phyloP scores from a whole-genome alignment of 2,113 vertebrate genomes.

The Nothobranchius furzeri region DNA sequence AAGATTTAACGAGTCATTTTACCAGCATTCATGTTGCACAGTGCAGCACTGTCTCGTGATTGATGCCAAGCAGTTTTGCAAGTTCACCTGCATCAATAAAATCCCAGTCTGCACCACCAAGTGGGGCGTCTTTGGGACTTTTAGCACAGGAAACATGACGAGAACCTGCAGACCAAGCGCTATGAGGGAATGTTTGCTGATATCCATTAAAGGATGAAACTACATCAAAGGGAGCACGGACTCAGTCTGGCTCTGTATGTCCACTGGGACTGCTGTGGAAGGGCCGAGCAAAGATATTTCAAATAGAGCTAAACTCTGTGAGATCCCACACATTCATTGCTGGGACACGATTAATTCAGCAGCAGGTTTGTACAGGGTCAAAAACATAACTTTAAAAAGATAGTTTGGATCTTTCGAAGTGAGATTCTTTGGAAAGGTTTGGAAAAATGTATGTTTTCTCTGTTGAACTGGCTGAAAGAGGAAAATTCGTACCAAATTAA shows the following conservation, averaged over 20 bases:
- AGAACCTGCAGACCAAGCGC: not conserved
- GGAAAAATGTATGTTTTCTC: no score
- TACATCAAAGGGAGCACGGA: conserved; percentile 44
- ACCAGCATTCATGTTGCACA: conserved; percentile 34
- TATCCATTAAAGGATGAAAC: conserved; percentile 59
- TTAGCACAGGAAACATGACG: conserved; percentile 48
- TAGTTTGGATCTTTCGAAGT: no score
- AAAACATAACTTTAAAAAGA: not conserved
- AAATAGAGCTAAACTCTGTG: conserved; percentile 25
- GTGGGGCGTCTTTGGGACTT: not conserved
- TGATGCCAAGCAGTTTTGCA: conserved; percentile 11
- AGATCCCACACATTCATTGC: conserved; percentile 23
- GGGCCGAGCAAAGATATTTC: conserved; percentile 30
- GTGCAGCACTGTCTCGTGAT: conserved; percentile 3
- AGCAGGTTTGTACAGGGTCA: not conserved
- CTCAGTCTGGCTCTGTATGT: conserved; percentile 15
- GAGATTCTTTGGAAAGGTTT: no score
- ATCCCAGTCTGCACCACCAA: conserved; percentile 8
- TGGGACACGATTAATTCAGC: conserved; percentile 32
- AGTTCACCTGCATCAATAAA: conserved; percentile 21
- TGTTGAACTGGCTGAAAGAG: no score
- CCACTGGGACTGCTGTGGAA: conserved; percentile 28
- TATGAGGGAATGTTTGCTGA: conserved; percentile 45
- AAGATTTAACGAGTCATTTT: conserved; percentile 12
- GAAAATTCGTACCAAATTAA: no score